Percentiles rank a stretch among this genome's conserved stretches.
Conservation (phyloP, 2,797 vertebrate genomes). For the Acomys russatus region DNA sequence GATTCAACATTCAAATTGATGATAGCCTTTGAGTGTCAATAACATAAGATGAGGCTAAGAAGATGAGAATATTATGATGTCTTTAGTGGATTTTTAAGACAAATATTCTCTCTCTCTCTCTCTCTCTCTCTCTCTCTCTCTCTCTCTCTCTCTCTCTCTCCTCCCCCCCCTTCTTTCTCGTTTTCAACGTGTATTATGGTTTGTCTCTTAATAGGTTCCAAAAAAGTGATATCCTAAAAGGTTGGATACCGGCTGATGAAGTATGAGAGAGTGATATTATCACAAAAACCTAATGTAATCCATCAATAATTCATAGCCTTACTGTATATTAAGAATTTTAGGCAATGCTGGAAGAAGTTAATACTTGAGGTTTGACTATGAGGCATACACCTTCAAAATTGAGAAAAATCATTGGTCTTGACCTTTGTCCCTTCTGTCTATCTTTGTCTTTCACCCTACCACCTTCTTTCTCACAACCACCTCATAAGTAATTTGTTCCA, state of each 20-base stretch:
- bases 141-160: too few species aligned
- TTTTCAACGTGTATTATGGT: neutral
- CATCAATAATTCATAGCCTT: neutral
- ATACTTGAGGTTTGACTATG: neutral
- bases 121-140: too few species aligned
- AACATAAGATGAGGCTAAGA: neutral
- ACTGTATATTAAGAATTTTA: neutral
- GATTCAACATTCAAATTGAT: neutral
- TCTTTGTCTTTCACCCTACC: neutral
- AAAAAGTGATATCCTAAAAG: neutral
- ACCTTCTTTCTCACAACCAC: neutral
- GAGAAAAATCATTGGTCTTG: neutral
- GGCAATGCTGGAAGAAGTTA: neutral
- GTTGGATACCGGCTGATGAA: neutral
- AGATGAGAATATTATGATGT: neutral
- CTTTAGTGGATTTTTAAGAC: neutral
- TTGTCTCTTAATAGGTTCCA: neutral
- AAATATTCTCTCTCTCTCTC: too few species aligned
- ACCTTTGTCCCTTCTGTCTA: neutral
- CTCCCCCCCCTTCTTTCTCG: too few species aligned
- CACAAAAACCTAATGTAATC: neutral
- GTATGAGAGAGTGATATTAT: neutral
- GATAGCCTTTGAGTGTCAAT: neutral
- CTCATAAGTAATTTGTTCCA: neutral
- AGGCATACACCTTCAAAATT: neutral